Conservation (phyloP, 2,113 vertebrate genomes). For the Pteropus alecto region DNA sequence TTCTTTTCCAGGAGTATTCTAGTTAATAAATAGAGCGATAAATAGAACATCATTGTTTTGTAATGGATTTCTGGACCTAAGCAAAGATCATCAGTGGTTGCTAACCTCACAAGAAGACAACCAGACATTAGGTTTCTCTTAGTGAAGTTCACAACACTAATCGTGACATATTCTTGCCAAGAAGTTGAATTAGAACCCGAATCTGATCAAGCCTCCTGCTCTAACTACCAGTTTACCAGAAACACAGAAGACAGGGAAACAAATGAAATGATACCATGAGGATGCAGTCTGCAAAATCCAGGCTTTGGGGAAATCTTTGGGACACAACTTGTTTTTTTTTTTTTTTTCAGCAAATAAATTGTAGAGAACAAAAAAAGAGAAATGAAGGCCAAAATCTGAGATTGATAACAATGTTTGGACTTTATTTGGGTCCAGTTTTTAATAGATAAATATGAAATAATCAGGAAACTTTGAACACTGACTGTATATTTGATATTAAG, state of each 20-base stretch:
- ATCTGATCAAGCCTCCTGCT: not conserved
- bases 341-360: not conserved
- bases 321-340: not conserved
- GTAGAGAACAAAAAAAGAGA: not conserved
- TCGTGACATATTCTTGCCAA: not conserved
- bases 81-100: not conserved
- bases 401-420: not conserved
- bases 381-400: not conserved
- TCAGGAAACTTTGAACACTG: constrained; percentile 25
- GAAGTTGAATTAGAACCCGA: constrained; percentile 1
- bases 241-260: not conserved
- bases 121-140: constrained; percentile 9
- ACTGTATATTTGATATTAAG: constrained; percentile 32
- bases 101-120: not conserved
- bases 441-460: constrained; percentile 1
- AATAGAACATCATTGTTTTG: not conserved
- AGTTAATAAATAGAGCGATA: not conserved
- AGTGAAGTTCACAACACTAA: not conserved
- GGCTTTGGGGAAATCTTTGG: not conserved
- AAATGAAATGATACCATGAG: not conserved
- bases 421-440: constrained; percentile 32
- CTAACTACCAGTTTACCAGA: not conserved
- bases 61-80: constrained; percentile 37
- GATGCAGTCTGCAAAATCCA: not conserved
- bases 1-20: constrained; percentile 10